Conservation (phyloP, 37 sponge, comb jelly and placozoan species). For the Aplysina aerophoba region DNA sequence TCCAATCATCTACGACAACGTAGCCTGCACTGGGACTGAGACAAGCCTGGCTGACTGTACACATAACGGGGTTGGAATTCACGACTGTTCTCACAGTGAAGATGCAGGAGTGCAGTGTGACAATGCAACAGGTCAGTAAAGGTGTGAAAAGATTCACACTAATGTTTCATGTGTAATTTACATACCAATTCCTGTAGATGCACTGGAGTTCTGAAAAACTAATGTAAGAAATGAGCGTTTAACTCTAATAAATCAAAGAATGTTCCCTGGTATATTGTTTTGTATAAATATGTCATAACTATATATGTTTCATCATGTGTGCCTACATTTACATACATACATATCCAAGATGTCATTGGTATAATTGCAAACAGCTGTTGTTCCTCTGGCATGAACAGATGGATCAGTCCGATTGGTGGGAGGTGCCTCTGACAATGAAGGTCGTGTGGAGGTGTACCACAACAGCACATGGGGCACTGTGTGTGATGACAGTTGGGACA, state of each 20-base stretch:
- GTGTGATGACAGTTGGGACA: neutral
- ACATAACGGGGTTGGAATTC: neutral
- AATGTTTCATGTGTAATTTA: neutral
- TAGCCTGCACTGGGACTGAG: slow-evolving; percentile 24
- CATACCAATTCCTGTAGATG: neutral
- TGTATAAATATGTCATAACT: neutral
- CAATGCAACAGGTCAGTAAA: neutral
- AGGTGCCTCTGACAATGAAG: neutral
- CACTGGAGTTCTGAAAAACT: neutral
- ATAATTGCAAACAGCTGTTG: too few relatives aligned
- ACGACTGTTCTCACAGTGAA: slow-evolving; percentile 37
- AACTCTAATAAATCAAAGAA: too few relatives aligned
- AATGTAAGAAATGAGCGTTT: too few relatives aligned
- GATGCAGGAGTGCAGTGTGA: slow-evolving; percentile 29
- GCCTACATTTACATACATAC: neutral
- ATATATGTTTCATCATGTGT: neutral
- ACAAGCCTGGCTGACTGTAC: neutral
- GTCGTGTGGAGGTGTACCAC: neutral
- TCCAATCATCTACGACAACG: slow-evolving; percentile 19
- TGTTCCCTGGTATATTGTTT: neutral
- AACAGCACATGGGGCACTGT: neutral
- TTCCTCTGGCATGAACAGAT: neutral
- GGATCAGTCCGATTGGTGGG: neutral
- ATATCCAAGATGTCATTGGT: too few relatives aligned
- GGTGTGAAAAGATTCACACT: neutral